These are phyloP conservation scores for Chymomyza fuscimana DNA, from an alignment of 2,888 invertebrate species.

Conservation along the genomic window DNA sequence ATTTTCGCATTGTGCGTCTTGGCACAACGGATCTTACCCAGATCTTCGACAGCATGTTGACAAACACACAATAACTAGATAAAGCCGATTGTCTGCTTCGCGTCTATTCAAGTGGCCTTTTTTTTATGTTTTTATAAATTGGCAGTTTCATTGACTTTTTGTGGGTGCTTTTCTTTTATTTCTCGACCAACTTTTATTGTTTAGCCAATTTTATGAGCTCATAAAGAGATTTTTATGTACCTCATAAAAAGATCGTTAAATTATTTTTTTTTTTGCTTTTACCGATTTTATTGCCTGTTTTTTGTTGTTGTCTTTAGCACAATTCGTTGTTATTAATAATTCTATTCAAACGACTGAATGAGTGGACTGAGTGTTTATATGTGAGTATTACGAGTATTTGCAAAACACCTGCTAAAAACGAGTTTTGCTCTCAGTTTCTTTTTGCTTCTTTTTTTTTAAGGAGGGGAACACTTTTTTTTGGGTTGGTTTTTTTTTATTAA, in stretches of 20 bases:
- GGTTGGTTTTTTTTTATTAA: slow-evolving; percentile 20
- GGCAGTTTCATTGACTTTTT: slow-evolving; percentile 41
- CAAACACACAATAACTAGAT: not conserved
- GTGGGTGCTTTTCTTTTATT: slow-evolving; percentile 52
- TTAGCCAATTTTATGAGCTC: slow-evolving; percentile 45
- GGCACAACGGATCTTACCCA: slow-evolving; percentile 30
- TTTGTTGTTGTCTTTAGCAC: slow-evolving; percentile 5
- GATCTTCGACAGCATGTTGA: slow-evolving; percentile 22
- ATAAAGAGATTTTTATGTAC: slow-evolving; percentile 45
- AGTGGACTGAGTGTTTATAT: slow-evolving; percentile 20
- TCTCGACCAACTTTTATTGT: slow-evolving; percentile 37
- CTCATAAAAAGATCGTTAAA: slow-evolving; percentile 52
- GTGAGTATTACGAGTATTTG: slow-evolving; percentile 7
- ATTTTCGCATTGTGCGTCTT: not conserved
- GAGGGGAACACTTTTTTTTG: slow-evolving; percentile 8
- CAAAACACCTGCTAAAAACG: slow-evolving; percentile 61
- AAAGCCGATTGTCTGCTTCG: slow-evolving; percentile 5
- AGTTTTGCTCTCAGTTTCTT: slow-evolving; percentile 3
- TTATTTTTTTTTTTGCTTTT: slow-evolving; percentile 11
- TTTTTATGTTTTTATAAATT: slow-evolving; percentile 28
- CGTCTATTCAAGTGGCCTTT: slow-evolving; percentile 31
- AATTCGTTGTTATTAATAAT: slow-evolving; percentile 54
- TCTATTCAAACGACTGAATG: slow-evolving; percentile 44
- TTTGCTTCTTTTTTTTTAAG: not conserved
- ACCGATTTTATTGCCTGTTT: slow-evolving; percentile 1